Percentiles rank a stretch among this genome's conserved stretches.
phyloP scores from a whole-genome alignment of 2,888 invertebrate species.

The Lymantria dispar region DNA sequence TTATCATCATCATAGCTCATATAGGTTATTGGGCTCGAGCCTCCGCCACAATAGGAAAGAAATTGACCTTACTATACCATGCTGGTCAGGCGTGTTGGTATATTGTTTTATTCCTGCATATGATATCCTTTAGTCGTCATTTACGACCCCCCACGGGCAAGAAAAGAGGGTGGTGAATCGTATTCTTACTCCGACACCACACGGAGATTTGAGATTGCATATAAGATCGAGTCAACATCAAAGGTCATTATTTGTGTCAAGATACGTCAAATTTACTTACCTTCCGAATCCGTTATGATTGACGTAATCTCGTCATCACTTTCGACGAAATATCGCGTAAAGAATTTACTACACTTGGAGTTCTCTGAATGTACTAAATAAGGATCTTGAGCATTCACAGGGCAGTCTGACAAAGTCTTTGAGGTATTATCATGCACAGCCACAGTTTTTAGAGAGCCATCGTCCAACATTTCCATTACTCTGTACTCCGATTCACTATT shows the following conservation, averaged over 20 bases:
- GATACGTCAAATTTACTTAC: conserved; percentile 50
- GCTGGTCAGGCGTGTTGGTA: no score
- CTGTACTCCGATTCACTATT: conserved; percentile 76
- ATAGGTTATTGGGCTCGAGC: no score
- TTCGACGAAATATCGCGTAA: conserved; percentile 86
- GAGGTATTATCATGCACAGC: conserved; percentile 78
- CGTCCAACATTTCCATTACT: conserved; percentile 76
- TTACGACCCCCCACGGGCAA: no score
- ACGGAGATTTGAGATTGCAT: no score
- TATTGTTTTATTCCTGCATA: no score
- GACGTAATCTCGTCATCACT: conserved; percentile 88
- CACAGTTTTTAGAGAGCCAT: conserved; percentile 75
- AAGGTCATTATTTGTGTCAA: not conserved
- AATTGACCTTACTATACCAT: no score
- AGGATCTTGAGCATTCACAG: conserved; percentile 72
- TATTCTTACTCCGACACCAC: no score
- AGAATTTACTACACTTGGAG: conserved; percentile 85
- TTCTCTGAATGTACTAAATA: conserved; percentile 77
- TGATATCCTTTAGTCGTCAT: no score
- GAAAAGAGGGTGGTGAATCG: no score
- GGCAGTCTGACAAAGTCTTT: conserved; percentile 73
- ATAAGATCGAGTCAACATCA: no score
- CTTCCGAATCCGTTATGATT: conserved; percentile 88
- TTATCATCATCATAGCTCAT: no score
- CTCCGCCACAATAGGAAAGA: no score